Evolutionary conservation across 2,888 invertebrate species (phyloP).

Genomic region (Heliconius ismenius): DNA sequence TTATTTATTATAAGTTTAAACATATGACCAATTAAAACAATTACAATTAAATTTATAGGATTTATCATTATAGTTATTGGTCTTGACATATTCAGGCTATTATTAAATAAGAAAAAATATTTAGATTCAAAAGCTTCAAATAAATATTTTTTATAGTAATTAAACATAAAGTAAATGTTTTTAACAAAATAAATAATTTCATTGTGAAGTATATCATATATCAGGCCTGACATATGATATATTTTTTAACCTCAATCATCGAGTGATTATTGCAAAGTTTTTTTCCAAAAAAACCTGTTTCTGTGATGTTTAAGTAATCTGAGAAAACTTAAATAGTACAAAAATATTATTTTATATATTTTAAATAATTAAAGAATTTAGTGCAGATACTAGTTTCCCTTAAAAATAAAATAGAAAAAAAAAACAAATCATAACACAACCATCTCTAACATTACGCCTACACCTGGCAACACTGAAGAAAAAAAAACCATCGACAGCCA

Average conservation of each 20-base stretch:
- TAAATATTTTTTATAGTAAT: not conserved
- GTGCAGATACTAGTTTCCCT: not conserved
- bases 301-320: no score
- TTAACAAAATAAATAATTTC: not conserved
- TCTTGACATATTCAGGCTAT: not conserved
- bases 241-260: not conserved
- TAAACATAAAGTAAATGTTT: not conserved
- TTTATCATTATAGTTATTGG: not conserved
- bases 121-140: not conserved
- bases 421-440: no score
- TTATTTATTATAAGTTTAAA: slow-evolving; percentile 33
- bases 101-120: not conserved
- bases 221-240: not conserved
- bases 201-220: not conserved
- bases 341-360: no score
- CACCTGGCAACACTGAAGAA: slow-evolving; percentile 3
- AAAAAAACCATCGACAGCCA: slow-evolving; percentile 46
- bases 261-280: no score
- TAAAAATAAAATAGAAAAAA: not conserved
- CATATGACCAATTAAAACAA: slow-evolving; percentile 24
- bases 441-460: not conserved
- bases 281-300: no score
- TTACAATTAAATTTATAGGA: slow-evolving; percentile 14
- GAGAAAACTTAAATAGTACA: no score
- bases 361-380: no score